These are phyloP conservation scores for Himalopsyche anomala DNA, from an alignment of 2,888 invertebrate genomes.

Conservation along the genomic window DNA sequence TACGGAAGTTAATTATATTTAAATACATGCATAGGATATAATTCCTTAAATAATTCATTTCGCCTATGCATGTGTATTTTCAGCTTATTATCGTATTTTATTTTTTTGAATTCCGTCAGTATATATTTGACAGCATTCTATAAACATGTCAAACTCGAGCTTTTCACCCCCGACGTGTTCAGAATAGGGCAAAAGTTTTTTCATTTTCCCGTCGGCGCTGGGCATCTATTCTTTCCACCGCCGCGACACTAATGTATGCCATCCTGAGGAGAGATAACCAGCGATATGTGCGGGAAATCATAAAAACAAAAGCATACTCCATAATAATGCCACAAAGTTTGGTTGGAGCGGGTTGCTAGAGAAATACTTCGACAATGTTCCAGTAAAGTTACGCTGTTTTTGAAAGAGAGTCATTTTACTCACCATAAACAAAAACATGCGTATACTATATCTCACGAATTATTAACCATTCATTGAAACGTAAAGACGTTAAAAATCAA, in stretches of 20 bases:
- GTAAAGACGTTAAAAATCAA: too few relatives aligned
- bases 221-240: constrained; percentile 12
- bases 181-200: constrained; percentile 13
- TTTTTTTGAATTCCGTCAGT: not conserved
- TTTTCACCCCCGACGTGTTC: not conserved
- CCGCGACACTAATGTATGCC: not conserved
- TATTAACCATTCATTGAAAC: too few relatives aligned
- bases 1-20: too few relatives aligned
- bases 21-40: too few relatives aligned
- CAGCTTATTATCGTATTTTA: not conserved
- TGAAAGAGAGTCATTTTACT: too few relatives aligned
- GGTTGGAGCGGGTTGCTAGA: not conserved
- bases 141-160: constrained; percentile 10
- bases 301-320: constrained; percentile 49
- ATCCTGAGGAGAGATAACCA: not conserved
- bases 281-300: constrained; percentile 45
- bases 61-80: not conserved
- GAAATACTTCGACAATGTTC: not conserved
- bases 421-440: too few relatives aligned
- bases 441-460: too few relatives aligned
- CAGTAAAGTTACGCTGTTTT: too few relatives aligned
- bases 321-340: not conserved
- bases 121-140: constrained; percentile 9
- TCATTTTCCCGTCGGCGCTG: not conserved
- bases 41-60: not conserved